Conservation (phyloP, 1,140 invertebrate genomes). For the Brachionus asplanchnoidis region DNA sequence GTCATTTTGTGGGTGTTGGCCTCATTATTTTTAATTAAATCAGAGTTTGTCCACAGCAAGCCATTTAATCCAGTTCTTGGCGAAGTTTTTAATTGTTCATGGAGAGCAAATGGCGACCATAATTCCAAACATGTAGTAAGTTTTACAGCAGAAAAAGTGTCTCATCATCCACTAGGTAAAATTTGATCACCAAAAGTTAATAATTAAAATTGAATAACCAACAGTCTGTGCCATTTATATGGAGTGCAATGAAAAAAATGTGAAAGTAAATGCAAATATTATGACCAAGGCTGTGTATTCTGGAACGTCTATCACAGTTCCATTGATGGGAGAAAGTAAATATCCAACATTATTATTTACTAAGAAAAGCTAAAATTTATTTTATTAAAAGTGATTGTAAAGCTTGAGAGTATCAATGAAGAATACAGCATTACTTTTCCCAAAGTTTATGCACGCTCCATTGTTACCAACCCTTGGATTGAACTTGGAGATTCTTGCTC, state of each 20-base stretch:
- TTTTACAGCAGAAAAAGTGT: constrained; percentile 96
- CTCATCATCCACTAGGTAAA: constrained; percentile 92
- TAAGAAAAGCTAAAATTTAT: neutral
- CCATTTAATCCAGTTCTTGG: constrained; percentile 63
- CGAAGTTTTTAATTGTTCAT: constrained; percentile 61
- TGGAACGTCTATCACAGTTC: neutral
- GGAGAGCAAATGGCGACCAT: constrained; percentile 48
- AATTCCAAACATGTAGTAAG: constrained; percentile 47
- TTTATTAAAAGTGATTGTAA: constrained; percentile 64
- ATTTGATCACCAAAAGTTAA: neutral
- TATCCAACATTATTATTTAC: neutral
- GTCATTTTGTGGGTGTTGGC: constrained; percentile 60
- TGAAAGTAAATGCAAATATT: constrained; percentile 85
- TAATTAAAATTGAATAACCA: neutral
- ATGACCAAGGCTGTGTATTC: constrained; percentile 81
- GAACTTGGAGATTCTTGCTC: constrained; percentile 78
- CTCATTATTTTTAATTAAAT: constrained; percentile 59
- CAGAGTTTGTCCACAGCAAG: constrained; percentile 59
- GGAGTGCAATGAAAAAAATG: constrained; percentile 80
- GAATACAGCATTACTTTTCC: constrained; percentile 90
- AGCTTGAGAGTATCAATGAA: constrained; percentile 74
- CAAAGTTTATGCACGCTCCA: constrained; percentile 89
- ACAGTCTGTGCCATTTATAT: constrained; percentile 94
- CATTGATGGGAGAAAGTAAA: neutral
- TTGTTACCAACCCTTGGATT: constrained; percentile 91